Evolutionary conservation across 1,140 invertebrate species (phyloP), one percentile per base, ranked within the genome.

Genomic region (Lepeophtheirus salmonis): DNA sequence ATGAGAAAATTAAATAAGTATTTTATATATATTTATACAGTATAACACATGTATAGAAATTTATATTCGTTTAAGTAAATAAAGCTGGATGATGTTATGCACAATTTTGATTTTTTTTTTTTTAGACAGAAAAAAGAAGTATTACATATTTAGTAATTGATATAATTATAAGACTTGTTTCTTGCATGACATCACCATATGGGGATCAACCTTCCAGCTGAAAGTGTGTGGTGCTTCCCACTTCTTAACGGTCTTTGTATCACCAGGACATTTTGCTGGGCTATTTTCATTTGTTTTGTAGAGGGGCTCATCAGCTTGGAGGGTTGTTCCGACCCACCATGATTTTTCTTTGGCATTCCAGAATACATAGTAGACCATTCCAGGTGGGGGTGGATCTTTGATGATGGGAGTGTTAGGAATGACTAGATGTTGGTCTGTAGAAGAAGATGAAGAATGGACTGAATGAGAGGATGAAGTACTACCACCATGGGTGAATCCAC

Each of bases 121-220:
- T n/a, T n/a, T n/a, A n/a, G n/a, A n/a, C n/a, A n/a, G n/a, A n/a
- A n/a, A n/a, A n/a, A n/a, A n/a, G n/a, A n/a, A n/a, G n/a, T n/a
- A n/a, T n/a, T n/a, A n/a, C n/a, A n/a, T n/a, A n/a, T n/a, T n/a
- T n/a, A n/a, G n/a, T n/a, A n/a, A n/a, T n/a, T n/a, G n/a, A n/a
- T n/a, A n/a, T n/a, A n/a, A 16, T 16, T 18, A 18, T 6, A 13
- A 52, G 16, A 16, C 21, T 52, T 52, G n/a, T 18, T 52, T 22
- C 20, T 18, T 52, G 50, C 50, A 52, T 16, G 10, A 6, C n/a
- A 52, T 52, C 12, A 18, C n/a, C 50, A 57, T 25, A 23, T 26
- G 55, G 2, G 23, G 55, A 10, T 57, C 55, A 16, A 23, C 26
- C 21, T 57, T 21, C 55, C 55, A 57, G 25, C 20, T 57, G 26